Base-by-base conservation (phyloP, 37 sponge, comb jelly and placozoan species). In the Chondrilla cf. caribensis region DNA sequence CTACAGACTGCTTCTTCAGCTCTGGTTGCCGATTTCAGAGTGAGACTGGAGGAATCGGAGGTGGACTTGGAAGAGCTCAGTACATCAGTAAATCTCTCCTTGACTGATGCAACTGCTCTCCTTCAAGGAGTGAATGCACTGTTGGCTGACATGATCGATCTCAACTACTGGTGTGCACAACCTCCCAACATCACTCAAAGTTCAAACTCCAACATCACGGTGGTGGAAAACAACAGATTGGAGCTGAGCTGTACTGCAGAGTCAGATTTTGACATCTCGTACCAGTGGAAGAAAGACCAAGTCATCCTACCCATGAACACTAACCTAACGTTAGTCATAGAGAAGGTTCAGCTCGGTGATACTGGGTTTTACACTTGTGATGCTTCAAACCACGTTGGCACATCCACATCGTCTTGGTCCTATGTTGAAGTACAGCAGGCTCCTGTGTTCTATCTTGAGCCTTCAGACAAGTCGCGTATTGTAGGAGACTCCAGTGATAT, bases 111-210 rank as follows among this genome's bases (percentile, higher is more conserved):
- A 17, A 29, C 47, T 33, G 21, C 22, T 22, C 58, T 58, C 26
- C 58, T 58, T 26, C 24, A 31, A 31, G 18, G 22, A 8, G 58
- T 58, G 2, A 36, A 31, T 28, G 2, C 21, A 58, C 31, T 79
- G 14, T 19, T 79, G 5, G 80, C 58, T 47, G 60, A 79, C 25
- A 11, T 58, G 11, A 7, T 15, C 22, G 59, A 79, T 36, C 59
- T 57, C 2, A 79, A 79, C 60, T 79, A 79, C 38, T 79, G 80
- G 80, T 79, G 80, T 79, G 80, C 80, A 32, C 59, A 29, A 25
- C 39, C 59, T 39, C 80, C 80, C 31, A 79, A 79, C 60, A 79
- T 79, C 33, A 58, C 60, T 28, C 26, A 21, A 5, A 31, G 28
- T 18, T 55, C 80, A 33, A 58, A 79, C 39, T 26, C 58, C 33